phyloP scores from a whole-genome alignment of 2,888 invertebrate genomes.

The Tenthredo mesomela region DNA sequence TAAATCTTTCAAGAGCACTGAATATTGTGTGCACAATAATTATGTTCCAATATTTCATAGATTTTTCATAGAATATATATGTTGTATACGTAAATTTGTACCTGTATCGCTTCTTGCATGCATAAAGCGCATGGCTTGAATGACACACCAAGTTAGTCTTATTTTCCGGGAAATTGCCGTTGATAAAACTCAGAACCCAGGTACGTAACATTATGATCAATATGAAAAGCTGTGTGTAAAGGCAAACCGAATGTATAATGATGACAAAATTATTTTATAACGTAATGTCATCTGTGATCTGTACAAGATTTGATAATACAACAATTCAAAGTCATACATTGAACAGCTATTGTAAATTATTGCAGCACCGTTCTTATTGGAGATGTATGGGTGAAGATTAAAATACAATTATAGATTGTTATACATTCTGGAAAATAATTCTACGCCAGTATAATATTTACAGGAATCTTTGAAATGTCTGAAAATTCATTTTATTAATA shows the following conservation, averaged over 20 bases:
- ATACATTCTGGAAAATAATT: conserved; percentile 19
- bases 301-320: neutral
- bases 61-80: conserved; percentile 1
- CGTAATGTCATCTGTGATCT: neutral
- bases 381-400: neutral
- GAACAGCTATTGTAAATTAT: neutral
- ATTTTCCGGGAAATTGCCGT: conserved; percentile 46
- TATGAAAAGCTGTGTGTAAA: neutral
- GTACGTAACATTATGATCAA: conserved; percentile 22
- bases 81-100: conserved; percentile 1
- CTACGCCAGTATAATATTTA: neutral
- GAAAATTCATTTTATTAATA: neutral
- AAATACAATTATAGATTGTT: conserved; percentile 1
- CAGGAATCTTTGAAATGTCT: neutral
- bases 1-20: neutral
- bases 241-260: conserved; percentile 29
- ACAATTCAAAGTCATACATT: neutral
- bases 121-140: conserved; percentile 57
- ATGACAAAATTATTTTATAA: neutral
- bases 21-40: neutral
- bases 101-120: conserved; percentile 48
- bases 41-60: conserved; percentile 6
- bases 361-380: neutral
- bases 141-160: conserved; percentile 61
- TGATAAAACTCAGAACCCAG: conserved; percentile 24